phyloP scores from a whole-genome alignment of 2,797 vertebrate species.

The Microctenopoma stevenorrisi region DNA sequence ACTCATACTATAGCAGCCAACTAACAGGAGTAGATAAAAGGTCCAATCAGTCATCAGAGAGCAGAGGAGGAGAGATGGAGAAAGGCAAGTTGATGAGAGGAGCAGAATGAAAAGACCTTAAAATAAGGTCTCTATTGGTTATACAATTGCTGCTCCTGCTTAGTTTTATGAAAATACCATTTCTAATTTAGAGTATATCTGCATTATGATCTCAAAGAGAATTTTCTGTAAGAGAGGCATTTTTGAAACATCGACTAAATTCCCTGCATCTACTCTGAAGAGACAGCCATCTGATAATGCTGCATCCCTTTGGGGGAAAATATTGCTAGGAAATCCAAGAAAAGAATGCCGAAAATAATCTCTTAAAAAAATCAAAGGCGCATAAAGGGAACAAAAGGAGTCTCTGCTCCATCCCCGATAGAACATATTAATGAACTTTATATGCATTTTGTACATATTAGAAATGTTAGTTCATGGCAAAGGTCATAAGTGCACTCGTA shows the following conservation, averaged over 20 bases:
- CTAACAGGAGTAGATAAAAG: slow-evolving; percentile 69
- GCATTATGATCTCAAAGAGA: slow-evolving; percentile 52
- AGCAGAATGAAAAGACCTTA: slow-evolving; percentile 11
- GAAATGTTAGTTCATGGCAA: neutral
- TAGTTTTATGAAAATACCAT: slow-evolving; percentile 52
- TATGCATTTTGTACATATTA: slow-evolving; percentile 15
- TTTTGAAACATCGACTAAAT: slow-evolving; percentile 69
- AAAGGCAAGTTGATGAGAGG: slow-evolving; percentile 25
- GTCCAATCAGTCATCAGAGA: slow-evolving; percentile 68
- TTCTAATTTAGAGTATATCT: slow-evolving; percentile 64
- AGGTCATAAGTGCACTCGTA: neutral
- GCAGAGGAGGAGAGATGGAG: slow-evolving; percentile 23
- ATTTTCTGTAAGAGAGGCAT: slow-evolving; percentile 52
- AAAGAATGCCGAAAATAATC: slow-evolving; percentile 65
- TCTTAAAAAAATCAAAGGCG: slow-evolving; percentile 58
- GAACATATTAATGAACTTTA: slow-evolving; percentile 1
- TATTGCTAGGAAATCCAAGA: slow-evolving; percentile 61
- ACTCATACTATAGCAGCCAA: slow-evolving; percentile 51
- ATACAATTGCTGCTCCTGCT: slow-evolving; percentile 38
- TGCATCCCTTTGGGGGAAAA: slow-evolving; percentile 67
- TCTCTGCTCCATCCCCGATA: slow-evolving; percentile 4
- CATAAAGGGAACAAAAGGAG: slow-evolving; percentile 39
- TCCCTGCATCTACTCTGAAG: slow-evolving; percentile 56
- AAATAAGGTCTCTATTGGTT: slow-evolving; percentile 24
- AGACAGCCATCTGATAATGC: slow-evolving; percentile 68